Evolutionary conservation across 2,888 invertebrate genomes (phyloP).

Genomic region (Kuschelorhynchus macadamiae): DNA sequence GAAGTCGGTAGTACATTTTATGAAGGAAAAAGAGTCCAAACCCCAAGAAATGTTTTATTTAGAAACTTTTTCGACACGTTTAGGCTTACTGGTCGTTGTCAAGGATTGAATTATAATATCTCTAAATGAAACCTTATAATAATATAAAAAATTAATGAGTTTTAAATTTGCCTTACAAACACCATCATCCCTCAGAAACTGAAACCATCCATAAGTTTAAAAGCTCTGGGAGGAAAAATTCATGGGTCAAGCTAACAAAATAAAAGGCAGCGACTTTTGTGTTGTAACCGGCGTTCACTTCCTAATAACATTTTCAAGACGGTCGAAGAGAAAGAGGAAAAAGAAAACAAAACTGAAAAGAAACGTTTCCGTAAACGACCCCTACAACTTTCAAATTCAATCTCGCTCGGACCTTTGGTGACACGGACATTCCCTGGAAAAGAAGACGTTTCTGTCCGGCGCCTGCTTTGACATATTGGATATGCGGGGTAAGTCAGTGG

Average conservation of each 20-base stretch:
- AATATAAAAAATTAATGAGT: too few species aligned
- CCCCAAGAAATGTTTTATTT: too few species aligned
- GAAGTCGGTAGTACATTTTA: too few species aligned
- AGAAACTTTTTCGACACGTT: too few species aligned
- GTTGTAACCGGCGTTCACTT: slow-evolving; percentile 28
- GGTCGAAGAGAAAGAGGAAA: slow-evolving; percentile 31
- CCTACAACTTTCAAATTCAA: slow-evolving; percentile 49
- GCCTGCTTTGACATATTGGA: slow-evolving; percentile 61
- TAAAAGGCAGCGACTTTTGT: not conserved
- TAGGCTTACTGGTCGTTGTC: too few species aligned
- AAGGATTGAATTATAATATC: too few species aligned
- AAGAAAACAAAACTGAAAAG: slow-evolving; percentile 39
- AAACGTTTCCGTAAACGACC: slow-evolving; percentile 47
- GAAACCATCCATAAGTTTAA: too few species aligned
- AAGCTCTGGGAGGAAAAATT: too few species aligned
- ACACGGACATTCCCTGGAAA: slow-evolving; percentile 30
- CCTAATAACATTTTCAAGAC: slow-evolving; percentile 35
- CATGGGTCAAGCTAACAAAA: not conserved
- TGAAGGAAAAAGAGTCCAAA: too few species aligned
- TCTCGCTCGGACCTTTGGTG: slow-evolving; percentile 39
- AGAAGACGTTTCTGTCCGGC: slow-evolving; percentile 53
- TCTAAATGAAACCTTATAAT: too few species aligned
- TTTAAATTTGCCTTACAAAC: too few species aligned
- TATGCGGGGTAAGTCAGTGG: slow-evolving; percentile 45
- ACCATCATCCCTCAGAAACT: too few species aligned